These are phyloP conservation scores for Grantiella picta DNA, from an alignment of 2,113 vertebrate species.

Conservation along the genomic window DNA sequence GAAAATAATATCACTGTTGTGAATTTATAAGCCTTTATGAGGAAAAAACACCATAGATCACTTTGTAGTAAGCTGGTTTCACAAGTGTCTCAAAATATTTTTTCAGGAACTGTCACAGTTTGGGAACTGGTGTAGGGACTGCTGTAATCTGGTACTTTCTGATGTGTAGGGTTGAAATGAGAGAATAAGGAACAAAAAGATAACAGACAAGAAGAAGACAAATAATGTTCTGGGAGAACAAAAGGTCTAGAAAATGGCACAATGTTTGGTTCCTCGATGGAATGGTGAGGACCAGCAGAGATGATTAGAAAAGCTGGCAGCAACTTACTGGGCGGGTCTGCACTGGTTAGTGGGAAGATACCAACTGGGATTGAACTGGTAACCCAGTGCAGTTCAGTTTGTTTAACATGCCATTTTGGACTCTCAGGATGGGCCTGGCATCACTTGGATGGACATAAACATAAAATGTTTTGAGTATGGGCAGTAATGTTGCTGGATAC, in stretches of 20 bases:
- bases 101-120: neutral
- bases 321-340: neutral
- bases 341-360: neutral
- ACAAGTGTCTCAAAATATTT: neutral
- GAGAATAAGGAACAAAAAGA: neutral
- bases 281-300: neutral
- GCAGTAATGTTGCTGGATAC: neutral
- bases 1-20: neutral
- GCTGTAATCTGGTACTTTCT: neutral
- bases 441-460: neutral
- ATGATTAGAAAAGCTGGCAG: neutral
- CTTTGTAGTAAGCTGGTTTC: neutral
- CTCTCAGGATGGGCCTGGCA: neutral
- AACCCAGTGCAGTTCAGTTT: neutral
- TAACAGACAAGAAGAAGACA: neutral
- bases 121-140: neutral
- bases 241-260: neutral
- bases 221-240: neutral
- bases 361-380: neutral
- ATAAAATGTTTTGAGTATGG: neutral
- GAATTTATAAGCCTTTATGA: neutral
- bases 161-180: neutral
- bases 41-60: accelerated
- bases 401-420: neutral
- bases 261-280: neutral